A percentile compares a stretch with the other conserved stretches of the same genome.
Conservation (phyloP, 2,888 invertebrate species). For the Spialia ferax region DNA sequence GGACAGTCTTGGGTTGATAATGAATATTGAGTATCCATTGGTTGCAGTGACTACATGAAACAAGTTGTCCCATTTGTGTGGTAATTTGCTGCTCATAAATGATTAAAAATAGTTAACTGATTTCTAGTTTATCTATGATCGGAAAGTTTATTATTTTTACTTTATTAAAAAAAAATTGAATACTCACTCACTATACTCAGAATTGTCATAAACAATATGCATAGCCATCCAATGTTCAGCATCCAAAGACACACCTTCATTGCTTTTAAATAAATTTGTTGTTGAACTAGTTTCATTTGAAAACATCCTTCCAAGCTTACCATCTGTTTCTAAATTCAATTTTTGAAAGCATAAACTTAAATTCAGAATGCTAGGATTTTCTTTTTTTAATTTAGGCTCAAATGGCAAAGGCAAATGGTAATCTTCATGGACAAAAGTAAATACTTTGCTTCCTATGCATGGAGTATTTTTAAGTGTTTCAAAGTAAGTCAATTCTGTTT, state of each 20-base stretch:
- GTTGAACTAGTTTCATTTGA: constrained; percentile 59
- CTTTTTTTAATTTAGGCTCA: constrained; percentile 51
- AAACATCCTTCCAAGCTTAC: constrained; percentile 50
- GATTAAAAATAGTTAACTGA: too few species aligned
- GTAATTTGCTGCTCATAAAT: too few species aligned
- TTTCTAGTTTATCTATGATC: too few species aligned
- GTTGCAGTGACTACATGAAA: too few species aligned
- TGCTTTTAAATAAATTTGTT: constrained; percentile 64
- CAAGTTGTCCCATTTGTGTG: too few species aligned
- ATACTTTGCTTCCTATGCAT: constrained; percentile 67
- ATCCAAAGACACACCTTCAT: constrained; percentile 56
- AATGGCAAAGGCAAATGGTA: constrained; percentile 70
- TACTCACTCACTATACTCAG: constrained; percentile 76
- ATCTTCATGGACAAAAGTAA: constrained; percentile 88
- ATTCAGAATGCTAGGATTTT: constrained; percentile 45
- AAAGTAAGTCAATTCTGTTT: constrained; percentile 79
- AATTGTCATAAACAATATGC: constrained; percentile 75
- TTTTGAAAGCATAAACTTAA: constrained; percentile 58
- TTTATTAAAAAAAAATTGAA: constrained; percentile 44
- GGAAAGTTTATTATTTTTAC: neutral
- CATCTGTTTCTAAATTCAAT: constrained; percentile 55
- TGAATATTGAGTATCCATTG: too few species aligned
- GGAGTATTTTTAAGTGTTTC: constrained; percentile 64
- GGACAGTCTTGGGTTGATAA: too few species aligned
- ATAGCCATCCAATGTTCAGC: constrained; percentile 69